Evolutionary conservation across 2,888 invertebrate genomes (phyloP).

Genomic region (Argynnis bischoffii): DNA sequence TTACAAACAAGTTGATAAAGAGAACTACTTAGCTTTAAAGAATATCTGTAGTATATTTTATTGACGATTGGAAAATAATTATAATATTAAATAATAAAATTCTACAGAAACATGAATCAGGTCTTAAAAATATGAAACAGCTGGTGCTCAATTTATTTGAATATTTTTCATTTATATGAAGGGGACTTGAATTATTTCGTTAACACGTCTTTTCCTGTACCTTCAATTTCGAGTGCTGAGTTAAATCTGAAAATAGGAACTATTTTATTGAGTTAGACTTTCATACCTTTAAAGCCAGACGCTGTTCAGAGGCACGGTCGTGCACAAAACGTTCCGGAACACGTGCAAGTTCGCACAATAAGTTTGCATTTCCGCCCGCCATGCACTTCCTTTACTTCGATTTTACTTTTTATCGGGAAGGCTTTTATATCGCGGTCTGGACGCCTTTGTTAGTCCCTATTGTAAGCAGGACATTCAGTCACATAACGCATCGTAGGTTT

Average conservation of each 20-base stretch:
- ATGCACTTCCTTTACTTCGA: slow-evolving; percentile 79
- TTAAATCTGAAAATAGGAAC: slow-evolving; percentile 57
- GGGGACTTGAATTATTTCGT: slow-evolving; percentile 15
- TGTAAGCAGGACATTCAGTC: slow-evolving; percentile 74
- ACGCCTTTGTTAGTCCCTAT: slow-evolving; percentile 67
- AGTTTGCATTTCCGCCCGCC: slow-evolving; percentile 81
- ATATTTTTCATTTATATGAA: slow-evolving; percentile 18
- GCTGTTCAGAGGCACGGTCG: slow-evolving; percentile 56
- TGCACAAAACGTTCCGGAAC: slow-evolving; percentile 77
- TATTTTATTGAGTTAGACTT: slow-evolving; percentile 58
- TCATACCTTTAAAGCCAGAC: slow-evolving; percentile 52
- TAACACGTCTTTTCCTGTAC: slow-evolving; percentile 19
- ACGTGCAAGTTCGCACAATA: slow-evolving; percentile 81
- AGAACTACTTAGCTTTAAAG: no score
- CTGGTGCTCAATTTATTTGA: slow-evolving; percentile 12
- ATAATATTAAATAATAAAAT: not conserved
- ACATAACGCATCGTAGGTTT: slow-evolving; percentile 78
- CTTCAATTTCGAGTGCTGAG: slow-evolving; percentile 21
- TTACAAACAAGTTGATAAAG: no score
- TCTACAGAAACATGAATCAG: not conserved
- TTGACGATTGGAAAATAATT: no score
- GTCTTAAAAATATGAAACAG: slow-evolving; percentile 2
- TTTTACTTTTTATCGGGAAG: slow-evolving; percentile 77
- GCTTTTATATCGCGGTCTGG: slow-evolving; percentile 74
- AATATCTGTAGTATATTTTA: no score